A percentile compares a stretch with the other conserved stretches of the same genome.
Evolutionary conservation across 2,113 vertebrate genomes (phyloP).

Genomic region (Hippopotamus amphibius): DNA sequence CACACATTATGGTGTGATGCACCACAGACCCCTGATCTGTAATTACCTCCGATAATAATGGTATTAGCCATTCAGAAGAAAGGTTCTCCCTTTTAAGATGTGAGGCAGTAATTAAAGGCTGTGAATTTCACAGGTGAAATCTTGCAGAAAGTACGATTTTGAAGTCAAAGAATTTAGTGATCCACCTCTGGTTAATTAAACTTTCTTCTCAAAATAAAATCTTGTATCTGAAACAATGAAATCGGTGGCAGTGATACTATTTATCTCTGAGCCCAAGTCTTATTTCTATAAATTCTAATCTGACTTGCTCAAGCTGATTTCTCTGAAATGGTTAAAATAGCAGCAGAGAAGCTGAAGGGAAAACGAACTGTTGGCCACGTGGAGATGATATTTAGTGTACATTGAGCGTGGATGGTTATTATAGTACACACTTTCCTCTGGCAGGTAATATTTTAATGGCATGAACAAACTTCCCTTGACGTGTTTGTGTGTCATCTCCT

Average conservation of each 20-base stretch:
- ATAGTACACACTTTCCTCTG: background rate
- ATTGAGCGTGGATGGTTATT: background rate
- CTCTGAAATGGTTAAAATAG: constrained; percentile 20
- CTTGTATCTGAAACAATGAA: constrained; percentile 58
- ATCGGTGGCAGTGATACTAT: background rate
- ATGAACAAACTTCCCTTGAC: background rate
- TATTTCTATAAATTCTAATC: background rate
- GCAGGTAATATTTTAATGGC: background rate
- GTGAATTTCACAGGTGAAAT: constrained; percentile 80
- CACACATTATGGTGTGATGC: constrained; percentile 46
- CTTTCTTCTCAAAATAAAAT: constrained; percentile 76
- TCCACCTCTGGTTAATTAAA: constrained; percentile 73
- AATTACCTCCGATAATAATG: constrained; percentile 79
- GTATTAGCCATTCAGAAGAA: constrained; percentile 76
- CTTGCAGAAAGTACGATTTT: constrained; percentile 77
- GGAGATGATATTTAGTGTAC: accelerated
- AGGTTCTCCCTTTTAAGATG: constrained; percentile 73
- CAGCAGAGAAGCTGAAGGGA: background rate
- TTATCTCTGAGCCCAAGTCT: constrained; percentile 6
- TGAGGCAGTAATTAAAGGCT: constrained; percentile 83
- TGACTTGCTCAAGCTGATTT: background rate
- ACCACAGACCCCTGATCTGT: constrained; percentile 73
- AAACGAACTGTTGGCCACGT: background rate
- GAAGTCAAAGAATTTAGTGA: constrained; percentile 65
- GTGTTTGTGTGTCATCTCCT: background rate